Evolutionary conservation across 2,888 invertebrate genomes (phyloP).

Genomic region (Hyppa rectilinea): DNA sequence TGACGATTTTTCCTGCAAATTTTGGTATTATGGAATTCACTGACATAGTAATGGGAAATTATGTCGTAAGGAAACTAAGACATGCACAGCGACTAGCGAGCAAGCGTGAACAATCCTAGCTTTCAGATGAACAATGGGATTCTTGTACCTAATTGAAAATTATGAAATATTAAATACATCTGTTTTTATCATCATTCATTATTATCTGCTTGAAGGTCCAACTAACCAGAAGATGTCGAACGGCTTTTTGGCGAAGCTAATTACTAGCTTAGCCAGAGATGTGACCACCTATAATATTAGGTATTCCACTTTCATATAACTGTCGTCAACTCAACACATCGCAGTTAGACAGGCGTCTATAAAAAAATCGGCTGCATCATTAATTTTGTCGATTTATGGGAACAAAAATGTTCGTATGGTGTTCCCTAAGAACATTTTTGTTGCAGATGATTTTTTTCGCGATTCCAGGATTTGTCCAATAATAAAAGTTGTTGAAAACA

Average conservation of each 20-base stretch:
- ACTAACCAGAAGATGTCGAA: neutral
- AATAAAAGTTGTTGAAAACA: no score
- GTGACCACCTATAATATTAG: neutral
- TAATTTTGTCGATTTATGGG: no score
- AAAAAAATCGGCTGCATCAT: no score
- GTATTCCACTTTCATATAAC: neutral
- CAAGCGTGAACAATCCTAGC: neutral
- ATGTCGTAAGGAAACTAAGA: neutral
- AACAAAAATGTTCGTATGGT: no score
- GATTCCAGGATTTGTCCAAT: no score
- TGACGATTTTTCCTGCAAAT: constrained; percentile 94
- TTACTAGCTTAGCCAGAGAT: neutral
- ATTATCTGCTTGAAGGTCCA: neutral
- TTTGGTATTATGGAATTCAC: neutral
- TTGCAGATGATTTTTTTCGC: no score
- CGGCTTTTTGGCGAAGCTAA: neutral
- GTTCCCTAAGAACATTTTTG: no score
- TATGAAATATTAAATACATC: neutral
- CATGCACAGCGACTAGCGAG: neutral
- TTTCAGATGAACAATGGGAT: neutral
- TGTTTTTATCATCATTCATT: neutral
- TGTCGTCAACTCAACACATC: neutral
- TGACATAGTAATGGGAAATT: neutral
- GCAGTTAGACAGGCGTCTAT: neutral
- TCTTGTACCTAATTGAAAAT: neutral